A percentile compares a stretch with the other conserved stretches of the same genome.
Conservation (phyloP, 2,888 invertebrate genomes). For the Cenopis cana region DNA sequence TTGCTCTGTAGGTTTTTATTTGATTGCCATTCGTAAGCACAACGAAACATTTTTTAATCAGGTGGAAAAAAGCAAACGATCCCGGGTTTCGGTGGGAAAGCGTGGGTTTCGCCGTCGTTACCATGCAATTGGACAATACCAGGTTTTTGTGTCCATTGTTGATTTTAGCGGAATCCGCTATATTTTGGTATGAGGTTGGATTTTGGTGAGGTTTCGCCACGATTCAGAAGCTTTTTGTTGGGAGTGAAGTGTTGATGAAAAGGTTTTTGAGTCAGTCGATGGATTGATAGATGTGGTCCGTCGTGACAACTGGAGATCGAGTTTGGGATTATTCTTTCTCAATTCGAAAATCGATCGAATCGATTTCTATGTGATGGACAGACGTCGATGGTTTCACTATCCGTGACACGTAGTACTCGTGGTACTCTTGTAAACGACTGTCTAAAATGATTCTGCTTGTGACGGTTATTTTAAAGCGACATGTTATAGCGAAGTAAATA, state of each 20-base stretch:
- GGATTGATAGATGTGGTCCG: conserved; percentile 26
- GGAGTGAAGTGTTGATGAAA: conserved; percentile 12
- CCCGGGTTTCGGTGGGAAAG: conserved; percentile 80
- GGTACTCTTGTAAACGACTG: neutral
- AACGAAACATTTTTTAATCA: conserved; percentile 70
- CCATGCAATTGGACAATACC: conserved; percentile 70
- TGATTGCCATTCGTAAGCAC: conserved; percentile 75
- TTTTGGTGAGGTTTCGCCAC: conserved; percentile 49
- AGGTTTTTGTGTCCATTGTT: conserved; percentile 64
- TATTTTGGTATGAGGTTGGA: conserved; percentile 63
- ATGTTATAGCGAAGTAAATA: neutral
- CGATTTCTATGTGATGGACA: neutral
- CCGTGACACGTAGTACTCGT: neutral
- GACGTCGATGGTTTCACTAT: neutral
- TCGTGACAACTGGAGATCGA: conserved; percentile 4
- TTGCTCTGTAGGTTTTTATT: conserved; percentile 83
- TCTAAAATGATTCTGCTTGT: too few relatives aligned
- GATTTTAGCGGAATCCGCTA: conserved; percentile 62
- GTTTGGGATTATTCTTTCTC: neutral
- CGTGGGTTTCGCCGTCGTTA: conserved; percentile 62
- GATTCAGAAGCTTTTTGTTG: conserved; percentile 26
- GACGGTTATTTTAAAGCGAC: neutral
- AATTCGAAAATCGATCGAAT: neutral
- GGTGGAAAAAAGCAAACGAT: conserved; percentile 69
- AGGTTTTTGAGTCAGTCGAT: conserved; percentile 24